Conservation (phyloP, 2,113 vertebrate species). For the Onychostoma macrolepis region DNA sequence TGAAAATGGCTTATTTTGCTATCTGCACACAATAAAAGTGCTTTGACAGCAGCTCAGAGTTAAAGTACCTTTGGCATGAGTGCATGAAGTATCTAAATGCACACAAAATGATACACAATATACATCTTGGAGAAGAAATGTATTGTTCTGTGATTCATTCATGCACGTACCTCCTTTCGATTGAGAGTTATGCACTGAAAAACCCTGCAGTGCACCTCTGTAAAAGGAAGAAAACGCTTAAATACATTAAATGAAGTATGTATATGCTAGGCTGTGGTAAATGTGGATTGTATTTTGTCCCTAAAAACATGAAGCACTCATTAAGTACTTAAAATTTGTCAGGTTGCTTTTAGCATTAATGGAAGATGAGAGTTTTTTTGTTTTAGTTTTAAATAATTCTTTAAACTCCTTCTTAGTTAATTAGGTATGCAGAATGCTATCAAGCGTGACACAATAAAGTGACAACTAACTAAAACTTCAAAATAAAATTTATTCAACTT, state of each 20-base stretch:
- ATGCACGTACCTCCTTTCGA: constrained; percentile 13
- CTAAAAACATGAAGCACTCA: neutral
- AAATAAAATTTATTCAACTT: neutral
- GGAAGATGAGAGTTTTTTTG: neutral
- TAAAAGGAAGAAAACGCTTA: neutral
- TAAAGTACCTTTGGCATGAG: constrained; percentile 28
- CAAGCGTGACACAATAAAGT: neutral
- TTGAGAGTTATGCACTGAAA: neutral
- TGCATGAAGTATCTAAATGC: neutral
- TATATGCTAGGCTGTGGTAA: neutral
- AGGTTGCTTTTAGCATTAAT: neutral
- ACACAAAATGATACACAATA: constrained; percentile 13
- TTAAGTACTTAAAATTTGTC: neutral
- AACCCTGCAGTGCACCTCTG: neutral
- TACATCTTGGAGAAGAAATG: neutral
- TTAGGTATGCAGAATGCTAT: neutral
- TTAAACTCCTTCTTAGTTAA: neutral
- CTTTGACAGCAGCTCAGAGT: constrained; percentile 44
- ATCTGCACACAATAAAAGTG: constrained; percentile 37
- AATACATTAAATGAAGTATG: neutral
- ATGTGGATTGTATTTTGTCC: neutral
- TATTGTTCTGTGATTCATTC: constrained; percentile 14
- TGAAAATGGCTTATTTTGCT: constrained; percentile 54
- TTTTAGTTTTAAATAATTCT: neutral
- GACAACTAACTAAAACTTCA: neutral